These are phyloP conservation scores for Anguilla obscura DNA, from an alignment of 2,797 vertebrate species.

Conservation along the genomic window DNA sequence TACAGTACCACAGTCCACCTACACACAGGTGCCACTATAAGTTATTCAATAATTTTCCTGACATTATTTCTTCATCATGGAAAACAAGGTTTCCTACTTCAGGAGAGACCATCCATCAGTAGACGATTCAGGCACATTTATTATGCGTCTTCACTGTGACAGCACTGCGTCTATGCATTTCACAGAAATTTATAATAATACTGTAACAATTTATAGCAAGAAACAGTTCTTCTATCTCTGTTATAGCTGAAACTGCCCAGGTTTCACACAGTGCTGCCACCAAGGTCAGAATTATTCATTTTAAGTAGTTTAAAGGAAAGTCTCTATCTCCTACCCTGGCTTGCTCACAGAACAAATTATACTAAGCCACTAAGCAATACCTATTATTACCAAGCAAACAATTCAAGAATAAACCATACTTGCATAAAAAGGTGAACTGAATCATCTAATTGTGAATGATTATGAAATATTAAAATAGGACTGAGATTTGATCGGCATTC, in stretches of 20 bases:
- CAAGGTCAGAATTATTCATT: background rate
- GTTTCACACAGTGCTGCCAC: background rate
- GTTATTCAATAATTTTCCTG: background rate
- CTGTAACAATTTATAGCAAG: conserved; percentile 12
- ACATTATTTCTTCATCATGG: background rate
- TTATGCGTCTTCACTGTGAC: background rate
- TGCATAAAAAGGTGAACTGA: too few relatives aligned
- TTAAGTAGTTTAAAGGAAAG: background rate
- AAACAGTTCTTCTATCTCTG: background rate
- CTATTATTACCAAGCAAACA: background rate
- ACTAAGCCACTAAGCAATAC: background rate
- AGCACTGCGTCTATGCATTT: background rate
- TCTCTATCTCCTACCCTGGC: background rate
- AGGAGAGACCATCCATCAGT: background rate
- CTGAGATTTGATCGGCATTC: background rate
- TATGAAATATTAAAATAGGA: background rate
- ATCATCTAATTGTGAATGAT: too few relatives aligned
- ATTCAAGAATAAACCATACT: background rate
- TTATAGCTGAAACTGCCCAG: background rate
- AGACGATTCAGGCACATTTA: background rate
- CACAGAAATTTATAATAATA: background rate
- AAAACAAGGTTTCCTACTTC: background rate
- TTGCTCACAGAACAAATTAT: background rate
- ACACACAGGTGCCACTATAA: background rate
- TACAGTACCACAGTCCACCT: background rate